These are phyloP conservation scores for Peromyscus attwateri DNA, from an alignment of 2,797 vertebrate species.

Conservation along the genomic window DNA sequence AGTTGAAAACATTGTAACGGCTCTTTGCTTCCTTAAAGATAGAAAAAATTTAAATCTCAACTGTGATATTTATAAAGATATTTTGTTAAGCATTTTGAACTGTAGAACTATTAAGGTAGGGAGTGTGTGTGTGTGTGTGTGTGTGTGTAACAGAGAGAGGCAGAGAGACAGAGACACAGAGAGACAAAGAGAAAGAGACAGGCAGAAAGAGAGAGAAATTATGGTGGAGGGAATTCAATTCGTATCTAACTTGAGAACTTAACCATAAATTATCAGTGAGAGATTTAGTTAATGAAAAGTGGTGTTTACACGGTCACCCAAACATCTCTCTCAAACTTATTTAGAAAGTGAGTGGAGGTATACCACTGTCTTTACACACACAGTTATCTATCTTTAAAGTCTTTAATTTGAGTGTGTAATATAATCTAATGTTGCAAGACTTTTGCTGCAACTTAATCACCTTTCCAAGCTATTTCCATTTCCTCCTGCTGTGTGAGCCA, in stretches of 20 bases:
- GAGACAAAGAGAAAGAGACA: neutral
- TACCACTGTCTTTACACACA: neutral
- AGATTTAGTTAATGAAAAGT: constrained; percentile 50
- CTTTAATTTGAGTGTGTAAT: neutral
- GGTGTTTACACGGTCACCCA: neutral
- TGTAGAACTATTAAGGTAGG: neutral
- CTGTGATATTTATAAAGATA: constrained; percentile 31
- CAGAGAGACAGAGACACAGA: neutral
- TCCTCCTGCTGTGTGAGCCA: neutral
- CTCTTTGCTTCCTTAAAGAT: constrained; percentile 43
- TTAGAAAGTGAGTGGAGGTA: constrained; percentile 48
- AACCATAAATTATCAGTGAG: neutral
- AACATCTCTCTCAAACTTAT: constrained; percentile 34
- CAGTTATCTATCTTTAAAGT: constrained; percentile 12
- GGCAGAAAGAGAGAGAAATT: neutral
- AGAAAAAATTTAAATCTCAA: constrained; percentile 50
- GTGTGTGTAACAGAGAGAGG: neutral
- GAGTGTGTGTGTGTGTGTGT: neutral
- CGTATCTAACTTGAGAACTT: constrained; percentile 52
- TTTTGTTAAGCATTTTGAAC: constrained; percentile 37
- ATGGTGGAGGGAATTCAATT: constrained; percentile 22
- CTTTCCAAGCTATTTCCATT: neutral
- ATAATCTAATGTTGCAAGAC: neutral
- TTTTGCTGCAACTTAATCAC: neutral
- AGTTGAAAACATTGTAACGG: neutral